Conservation (phyloP, 2,888 invertebrate genomes). For the Scaptomyza reducta region DNA sequence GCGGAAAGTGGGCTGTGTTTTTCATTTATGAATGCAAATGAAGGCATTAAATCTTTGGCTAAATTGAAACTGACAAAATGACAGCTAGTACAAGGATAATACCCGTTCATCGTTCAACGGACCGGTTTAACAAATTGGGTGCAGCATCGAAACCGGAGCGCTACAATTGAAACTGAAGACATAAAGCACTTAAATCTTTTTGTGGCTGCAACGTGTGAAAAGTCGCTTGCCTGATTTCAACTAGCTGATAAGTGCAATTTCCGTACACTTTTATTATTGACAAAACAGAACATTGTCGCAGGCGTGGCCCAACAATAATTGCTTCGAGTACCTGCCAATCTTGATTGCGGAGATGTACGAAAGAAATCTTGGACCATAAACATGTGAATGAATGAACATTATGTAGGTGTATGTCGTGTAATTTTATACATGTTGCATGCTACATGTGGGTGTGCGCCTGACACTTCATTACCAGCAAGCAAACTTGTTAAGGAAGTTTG, state of each 20-base stretch:
- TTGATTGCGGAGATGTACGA: slow-evolving; percentile 36
- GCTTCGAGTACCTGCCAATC: slow-evolving; percentile 43
- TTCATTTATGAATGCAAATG: slow-evolving; percentile 78
- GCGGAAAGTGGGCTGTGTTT: slow-evolving; percentile 64
- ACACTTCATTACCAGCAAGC: slow-evolving; percentile 63
- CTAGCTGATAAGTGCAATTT: slow-evolving; percentile 43
- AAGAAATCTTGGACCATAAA: slow-evolving; percentile 7
- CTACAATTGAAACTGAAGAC: slow-evolving; percentile 36
- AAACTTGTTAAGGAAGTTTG: slow-evolving; percentile 47
- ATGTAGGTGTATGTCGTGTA: slow-evolving; percentile 12
- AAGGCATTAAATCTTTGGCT: slow-evolving; percentile 73
- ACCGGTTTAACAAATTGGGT: slow-evolving; percentile 54
- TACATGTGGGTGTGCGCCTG: slow-evolving; percentile 41
- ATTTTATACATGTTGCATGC: slow-evolving; percentile 5
- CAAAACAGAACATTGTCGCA: slow-evolving; percentile 36
- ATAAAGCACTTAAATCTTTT: slow-evolving; percentile 4
- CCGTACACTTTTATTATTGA: slow-evolving; percentile 46
- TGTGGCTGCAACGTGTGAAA: slow-evolving; percentile 54
- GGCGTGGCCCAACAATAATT: slow-evolving; percentile 56
- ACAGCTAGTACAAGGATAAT: slow-evolving; percentile 73
- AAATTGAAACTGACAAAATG: slow-evolving; percentile 75
- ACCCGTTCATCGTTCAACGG: slow-evolving; percentile 12
- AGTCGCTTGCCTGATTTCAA: slow-evolving; percentile 43
- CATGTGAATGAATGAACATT: slow-evolving; percentile 2
- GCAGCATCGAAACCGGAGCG: slow-evolving; percentile 42